Percentiles rank a stretch among this genome's conserved stretches.
phyloP scores from a whole-genome alignment of 2,113 vertebrate genomes.

The Formicarius rufipectus region DNA sequence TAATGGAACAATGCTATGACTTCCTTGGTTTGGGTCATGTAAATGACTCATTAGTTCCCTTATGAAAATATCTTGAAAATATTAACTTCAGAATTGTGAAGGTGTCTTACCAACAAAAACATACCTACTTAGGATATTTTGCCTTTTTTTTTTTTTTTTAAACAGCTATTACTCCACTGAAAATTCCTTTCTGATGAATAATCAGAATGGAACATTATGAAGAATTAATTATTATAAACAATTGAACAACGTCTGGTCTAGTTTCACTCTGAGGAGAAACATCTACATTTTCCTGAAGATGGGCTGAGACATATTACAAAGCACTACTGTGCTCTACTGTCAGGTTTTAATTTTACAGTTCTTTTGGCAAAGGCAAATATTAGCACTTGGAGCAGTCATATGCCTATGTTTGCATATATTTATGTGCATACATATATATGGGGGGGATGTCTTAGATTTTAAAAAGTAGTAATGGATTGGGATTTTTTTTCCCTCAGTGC shows the following conservation, averaged over 20 bases:
- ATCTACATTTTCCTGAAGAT: background rate
- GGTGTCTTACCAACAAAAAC: background rate
- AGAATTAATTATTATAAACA: background rate
- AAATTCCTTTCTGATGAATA: background rate
- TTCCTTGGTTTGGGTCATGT: background rate
- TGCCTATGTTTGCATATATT: background rate
- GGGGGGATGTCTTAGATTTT: background rate
- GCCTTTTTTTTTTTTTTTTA: background rate
- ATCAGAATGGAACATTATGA: background rate
- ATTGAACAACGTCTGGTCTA: background rate
- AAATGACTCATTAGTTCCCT: background rate
- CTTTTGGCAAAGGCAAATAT: background rate
- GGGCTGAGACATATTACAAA: background rate
- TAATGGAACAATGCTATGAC: background rate
- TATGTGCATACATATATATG: background rate
- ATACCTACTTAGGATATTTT: background rate
- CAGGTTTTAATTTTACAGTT: background rate
- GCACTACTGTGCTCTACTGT: background rate
- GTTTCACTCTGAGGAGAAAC: background rate
- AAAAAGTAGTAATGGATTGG: background rate
- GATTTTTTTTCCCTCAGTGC: background rate
- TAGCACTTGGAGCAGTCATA: background rate
- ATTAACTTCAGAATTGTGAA: background rate
- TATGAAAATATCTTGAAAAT: background rate
- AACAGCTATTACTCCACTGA: background rate